Evolutionary conservation across 1,140 invertebrate species (phyloP), one percentile per base, ranked within the genome.

Genomic region (Bombus confusus): DNA sequence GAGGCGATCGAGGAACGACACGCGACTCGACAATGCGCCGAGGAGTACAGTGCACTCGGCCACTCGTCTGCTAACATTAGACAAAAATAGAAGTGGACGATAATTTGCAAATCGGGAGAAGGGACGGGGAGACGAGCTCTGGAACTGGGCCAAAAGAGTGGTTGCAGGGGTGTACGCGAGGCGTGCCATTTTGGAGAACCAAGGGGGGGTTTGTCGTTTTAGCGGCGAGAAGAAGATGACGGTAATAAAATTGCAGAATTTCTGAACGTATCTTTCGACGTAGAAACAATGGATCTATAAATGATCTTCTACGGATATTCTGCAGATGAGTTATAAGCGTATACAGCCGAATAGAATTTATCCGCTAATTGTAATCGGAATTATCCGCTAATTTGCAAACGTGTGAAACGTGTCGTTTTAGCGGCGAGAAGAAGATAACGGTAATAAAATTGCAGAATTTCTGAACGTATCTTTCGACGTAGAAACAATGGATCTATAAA

Each of bases 51-150:
- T 91, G 89, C 86, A 89, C 82, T 85, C 87, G 75, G 77, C 80
- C 87, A 92, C 83, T 87, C 87, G 76, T 66, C 82, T 74, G 91
- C 93, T 93, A 93, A 92, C 90, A 93, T 93, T 93, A 94, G 93
- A 93, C 90, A 91, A 92, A 92, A 89, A 86, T 91, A 90, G 89
- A 93, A 94, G 93, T 94, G 93, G 92, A 92, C 84, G 89, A 94
- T 93, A 93, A 93, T 93, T 93, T 89, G 89, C 87, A 91, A 93
- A 93, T 92, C 85, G 84, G 83, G 83, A 87, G 85, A 83, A 74
- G 85, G 79, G 66, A 66, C 34, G 73, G 13, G 41, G 37, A 18
- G 18, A 57, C 47, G 52, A 18, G 62, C 59, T 62, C 47, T 87
- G 81, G 81, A 87, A 59, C 34, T 25, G 57, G 64, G 86, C 86